phyloP scores from a whole-genome alignment of 2,113 vertebrate species.

The Malurus cyaneus region DNA sequence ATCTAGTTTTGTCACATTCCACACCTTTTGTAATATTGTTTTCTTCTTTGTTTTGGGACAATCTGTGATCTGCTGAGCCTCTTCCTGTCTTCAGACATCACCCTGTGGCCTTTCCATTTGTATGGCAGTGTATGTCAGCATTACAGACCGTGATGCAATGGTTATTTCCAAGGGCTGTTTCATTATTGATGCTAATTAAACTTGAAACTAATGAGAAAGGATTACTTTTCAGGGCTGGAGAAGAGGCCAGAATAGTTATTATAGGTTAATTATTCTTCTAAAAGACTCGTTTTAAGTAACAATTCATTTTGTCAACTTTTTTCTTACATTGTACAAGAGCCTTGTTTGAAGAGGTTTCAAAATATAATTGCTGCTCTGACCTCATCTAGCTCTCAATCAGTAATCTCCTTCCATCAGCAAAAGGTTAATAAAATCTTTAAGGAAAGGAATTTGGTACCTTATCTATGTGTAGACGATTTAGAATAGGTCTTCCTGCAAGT shows the following conservation, averaged over 20 bases:
- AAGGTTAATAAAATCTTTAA: slow-evolving; percentile 79
- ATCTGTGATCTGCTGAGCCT: background rate
- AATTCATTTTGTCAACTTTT: slow-evolving; percentile 73
- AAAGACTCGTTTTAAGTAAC: slow-evolving; percentile 70
- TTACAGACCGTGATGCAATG: background rate
- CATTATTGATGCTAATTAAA: slow-evolving; percentile 78
- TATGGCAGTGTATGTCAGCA: background rate
- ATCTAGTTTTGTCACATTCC: background rate
- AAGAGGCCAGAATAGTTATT: slow-evolving; percentile 75
- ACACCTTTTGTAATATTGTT: background rate
- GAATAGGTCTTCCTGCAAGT: slow-evolving; percentile 13
- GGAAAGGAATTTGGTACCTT: slow-evolving; percentile 53
- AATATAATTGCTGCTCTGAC: slow-evolving; percentile 74
- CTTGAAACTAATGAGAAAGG: slow-evolving; percentile 78
- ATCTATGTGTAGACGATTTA: slow-evolving; percentile 56
- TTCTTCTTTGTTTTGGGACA: background rate
- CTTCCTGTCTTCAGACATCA: background rate
- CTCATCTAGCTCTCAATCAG: slow-evolving; percentile 75
- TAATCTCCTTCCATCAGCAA: slow-evolving; percentile 72
- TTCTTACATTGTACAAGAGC: slow-evolving; percentile 33
- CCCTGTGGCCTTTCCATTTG: background rate
- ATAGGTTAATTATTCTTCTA: slow-evolving; percentile 78
- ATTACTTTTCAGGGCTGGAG: slow-evolving; percentile 74
- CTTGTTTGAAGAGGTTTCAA: slow-evolving; percentile 70
- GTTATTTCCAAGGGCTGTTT: slow-evolving; percentile 62